phyloP scores from a whole-genome alignment of 1,140 invertebrate genomes.

The Drosophila murphyi region DNA sequence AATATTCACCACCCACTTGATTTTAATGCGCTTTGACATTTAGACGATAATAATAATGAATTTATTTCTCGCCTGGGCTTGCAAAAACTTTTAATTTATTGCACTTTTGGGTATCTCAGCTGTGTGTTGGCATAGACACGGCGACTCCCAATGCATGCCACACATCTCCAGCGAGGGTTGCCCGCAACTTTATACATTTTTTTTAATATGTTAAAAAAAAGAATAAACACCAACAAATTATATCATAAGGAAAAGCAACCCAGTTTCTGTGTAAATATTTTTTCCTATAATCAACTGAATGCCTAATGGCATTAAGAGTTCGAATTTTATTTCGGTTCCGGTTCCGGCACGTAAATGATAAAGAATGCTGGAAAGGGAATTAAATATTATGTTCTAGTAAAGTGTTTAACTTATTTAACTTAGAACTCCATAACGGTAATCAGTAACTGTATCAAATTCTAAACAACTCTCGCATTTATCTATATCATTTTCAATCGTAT shows the following conservation, averaged over 20 bases:
- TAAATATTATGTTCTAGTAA: too few species aligned
- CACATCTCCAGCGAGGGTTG: slow-evolving; percentile 11
- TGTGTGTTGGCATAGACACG: slow-evolving; percentile 38
- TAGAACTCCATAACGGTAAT: too few species aligned
- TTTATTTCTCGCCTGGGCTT: slow-evolving; percentile 60
- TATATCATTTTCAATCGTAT: slow-evolving; percentile 22
- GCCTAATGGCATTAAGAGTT: too few species aligned
- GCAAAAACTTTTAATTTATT: slow-evolving; percentile 68
- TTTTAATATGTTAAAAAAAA: not conserved
- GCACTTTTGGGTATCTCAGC: slow-evolving; percentile 61
- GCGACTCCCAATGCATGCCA: slow-evolving; percentile 25
- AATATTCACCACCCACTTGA: slow-evolving; percentile 36
- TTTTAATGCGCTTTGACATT: slow-evolving; percentile 76
- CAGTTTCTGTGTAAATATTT: too few species aligned
- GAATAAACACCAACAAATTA: too few species aligned
- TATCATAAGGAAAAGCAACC: too few species aligned
- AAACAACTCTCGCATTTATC: slow-evolving; percentile 29
- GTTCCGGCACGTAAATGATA: too few species aligned
- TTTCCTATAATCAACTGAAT: too few species aligned
- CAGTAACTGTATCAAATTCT: not conserved
- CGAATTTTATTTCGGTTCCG: too few species aligned
- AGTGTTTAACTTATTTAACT: too few species aligned
- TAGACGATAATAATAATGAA: slow-evolving; percentile 78
- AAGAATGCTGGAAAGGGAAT: too few species aligned
- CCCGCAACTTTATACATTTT: not conserved